Base-by-base conservation (phyloP, 2,888 invertebrate species). In the Nowickia ferox region DNA sequence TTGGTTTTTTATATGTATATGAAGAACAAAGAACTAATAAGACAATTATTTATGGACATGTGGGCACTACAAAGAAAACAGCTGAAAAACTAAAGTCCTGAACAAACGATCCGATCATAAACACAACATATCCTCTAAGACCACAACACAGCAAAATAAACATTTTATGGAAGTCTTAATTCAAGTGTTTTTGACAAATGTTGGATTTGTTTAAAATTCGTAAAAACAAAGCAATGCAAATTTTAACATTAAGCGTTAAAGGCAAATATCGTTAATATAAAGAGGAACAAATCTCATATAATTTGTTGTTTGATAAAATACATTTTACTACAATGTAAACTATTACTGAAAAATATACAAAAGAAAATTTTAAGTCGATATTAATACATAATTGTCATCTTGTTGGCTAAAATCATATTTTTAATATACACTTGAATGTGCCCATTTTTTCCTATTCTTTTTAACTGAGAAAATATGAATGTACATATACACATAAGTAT, bases 251-350 rank as follows among this genome's bases (percentile, higher is more conserved):
- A 51, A 65, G 40, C 61, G 72, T 69, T 42, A 84, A 84, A 77
- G 72, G 76, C 68, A 80, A 76, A 77, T 77, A 81, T 55, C 77
- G 72, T 72, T 80, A 76, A 46, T 69, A 44, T 61, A 61, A 42
- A 38, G 3, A 61, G 17, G n/a, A 55, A 8, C 0, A 10, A 66
- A 59, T 2, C 30, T 30, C 11, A 9, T 38, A 10, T 69, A 51
- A 55, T 17, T 46, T 42, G 15, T 55, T 55, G 15, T 55, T 77
- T 13, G 11, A 44, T 10, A 42, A 48, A 74, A 71, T 11, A 13
- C 46, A 61, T 40, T 17, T 17, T 19, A 42, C 66, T 71, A 83
- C 42, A 79, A 83, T 86, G 75, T 79, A 79, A 83, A 86, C 61
- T 48, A 53, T 42, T 38, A 74, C 2, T 53, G 48, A 11, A 15